A percentile compares a stretch with the other conserved stretches of the same genome.
These are phyloP conservation scores for Iguana delicatissima DNA, from an alignment of 2,797 vertebrate species.

Conservation along the genomic window DNA sequence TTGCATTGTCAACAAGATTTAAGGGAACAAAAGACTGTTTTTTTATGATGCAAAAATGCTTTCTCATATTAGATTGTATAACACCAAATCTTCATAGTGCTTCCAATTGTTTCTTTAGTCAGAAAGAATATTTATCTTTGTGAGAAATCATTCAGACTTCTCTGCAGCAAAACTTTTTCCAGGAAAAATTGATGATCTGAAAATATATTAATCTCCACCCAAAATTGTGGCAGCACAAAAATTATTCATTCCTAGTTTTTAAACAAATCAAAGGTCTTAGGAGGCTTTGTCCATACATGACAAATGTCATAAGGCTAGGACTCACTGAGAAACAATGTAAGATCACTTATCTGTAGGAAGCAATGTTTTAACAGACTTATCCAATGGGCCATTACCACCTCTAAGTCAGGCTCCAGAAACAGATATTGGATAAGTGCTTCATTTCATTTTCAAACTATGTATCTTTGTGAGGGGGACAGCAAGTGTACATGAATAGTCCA, in stretches of 20 bases:
- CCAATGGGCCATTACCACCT: not conserved
- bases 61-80: not conserved
- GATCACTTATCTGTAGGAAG: not conserved
- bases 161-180: not conserved
- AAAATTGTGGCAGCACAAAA: not conserved
- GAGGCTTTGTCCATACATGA: not conserved
- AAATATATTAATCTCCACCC: not conserved
- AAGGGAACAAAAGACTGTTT: not conserved
- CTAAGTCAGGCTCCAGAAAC: not conserved
- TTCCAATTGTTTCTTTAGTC: not conserved
- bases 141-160: not conserved
- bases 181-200: not conserved
- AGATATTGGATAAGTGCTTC: not conserved
- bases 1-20: not conserved
- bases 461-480: not conserved
- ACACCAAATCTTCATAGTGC: not conserved
- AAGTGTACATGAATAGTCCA: not conserved
- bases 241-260: not conserved
- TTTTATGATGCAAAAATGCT: not conserved
- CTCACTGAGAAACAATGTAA: not conserved
- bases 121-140: not conserved
- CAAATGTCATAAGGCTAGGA: not conserved
- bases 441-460: not conserved
- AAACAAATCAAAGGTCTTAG: not conserved
- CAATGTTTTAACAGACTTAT: not conserved